phyloP scores from a whole-genome alignment of 2,797 vertebrate genomes.

The Pristis pectinata region DNA sequence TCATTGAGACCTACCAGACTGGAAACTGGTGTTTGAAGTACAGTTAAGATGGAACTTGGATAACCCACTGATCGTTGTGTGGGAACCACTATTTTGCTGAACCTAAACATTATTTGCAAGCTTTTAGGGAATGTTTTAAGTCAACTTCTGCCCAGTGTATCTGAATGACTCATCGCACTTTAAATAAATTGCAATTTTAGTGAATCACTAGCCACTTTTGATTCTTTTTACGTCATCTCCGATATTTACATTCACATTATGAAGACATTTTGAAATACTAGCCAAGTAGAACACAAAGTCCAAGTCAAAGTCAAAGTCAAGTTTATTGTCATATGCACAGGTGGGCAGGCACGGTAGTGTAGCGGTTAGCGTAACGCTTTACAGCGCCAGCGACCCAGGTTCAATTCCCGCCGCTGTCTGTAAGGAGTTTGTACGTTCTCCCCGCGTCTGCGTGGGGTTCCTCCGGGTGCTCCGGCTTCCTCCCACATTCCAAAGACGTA shows the following conservation, averaged over 20 bases:
- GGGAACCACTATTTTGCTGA: not conserved
- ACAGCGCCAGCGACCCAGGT: too few species aligned
- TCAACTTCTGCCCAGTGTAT: not conserved
- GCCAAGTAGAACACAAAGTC: not conserved
- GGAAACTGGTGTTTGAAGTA: not conserved
- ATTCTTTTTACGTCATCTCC: not conserved
- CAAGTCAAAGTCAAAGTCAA: too few species aligned
- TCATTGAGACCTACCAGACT: not conserved
- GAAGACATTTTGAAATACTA: not conserved
- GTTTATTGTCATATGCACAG: too few species aligned
- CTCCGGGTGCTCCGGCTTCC: too few species aligned
- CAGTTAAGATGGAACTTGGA: not conserved
- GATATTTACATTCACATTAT: not conserved
- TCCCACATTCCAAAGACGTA: too few species aligned
- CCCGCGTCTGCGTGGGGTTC: too few species aligned
- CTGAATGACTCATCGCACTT: not conserved
- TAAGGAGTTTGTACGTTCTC: too few species aligned
- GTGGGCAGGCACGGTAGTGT: too few species aligned
- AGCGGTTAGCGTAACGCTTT: too few species aligned
- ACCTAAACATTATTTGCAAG: not conserved
- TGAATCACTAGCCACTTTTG: not conserved
- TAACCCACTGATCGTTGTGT: too few species aligned
- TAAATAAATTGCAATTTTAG: not conserved
- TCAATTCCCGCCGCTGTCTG: too few species aligned
- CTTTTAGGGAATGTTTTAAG: not conserved